These are phyloP conservation scores for Xestia ashworthii DNA, from an alignment of 2,888 invertebrate genomes.

Conservation along the genomic window DNA sequence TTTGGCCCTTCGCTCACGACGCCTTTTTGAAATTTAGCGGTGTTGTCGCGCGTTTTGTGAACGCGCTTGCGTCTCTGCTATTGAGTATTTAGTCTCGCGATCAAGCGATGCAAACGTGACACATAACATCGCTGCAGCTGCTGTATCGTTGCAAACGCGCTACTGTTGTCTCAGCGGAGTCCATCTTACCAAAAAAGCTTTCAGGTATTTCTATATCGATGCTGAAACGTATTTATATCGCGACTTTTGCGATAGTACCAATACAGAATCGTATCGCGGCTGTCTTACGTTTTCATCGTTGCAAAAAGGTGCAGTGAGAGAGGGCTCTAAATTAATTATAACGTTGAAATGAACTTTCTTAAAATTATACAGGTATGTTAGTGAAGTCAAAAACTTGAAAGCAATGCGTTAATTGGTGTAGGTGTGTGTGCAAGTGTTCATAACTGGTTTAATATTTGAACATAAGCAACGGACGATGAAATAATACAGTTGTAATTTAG, in stretches of 20 bases:
- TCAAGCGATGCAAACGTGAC: neutral
- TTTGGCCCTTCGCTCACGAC: slow-evolving; percentile 8
- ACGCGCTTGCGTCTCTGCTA: neutral
- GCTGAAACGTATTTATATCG: neutral
- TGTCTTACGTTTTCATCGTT: neutral
- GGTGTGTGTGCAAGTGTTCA: slow-evolving; percentile 7
- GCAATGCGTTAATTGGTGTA: slow-evolving; percentile 16
- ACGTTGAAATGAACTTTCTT: slow-evolving; percentile 40
- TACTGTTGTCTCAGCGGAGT: neutral
- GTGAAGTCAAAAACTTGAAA: slow-evolving; percentile 8
- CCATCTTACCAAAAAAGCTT: too few relatives aligned
- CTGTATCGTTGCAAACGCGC: neutral
- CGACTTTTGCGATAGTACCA: neutral
- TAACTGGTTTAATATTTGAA: slow-evolving; percentile 14
- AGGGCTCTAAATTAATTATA: slow-evolving; percentile 52
- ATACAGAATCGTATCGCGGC: neutral
- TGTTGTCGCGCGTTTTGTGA: neutral
- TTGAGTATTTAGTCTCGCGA: neutral
- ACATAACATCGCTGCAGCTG: neutral
- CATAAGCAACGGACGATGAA: slow-evolving; percentile 11
- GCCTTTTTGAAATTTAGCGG: neutral
- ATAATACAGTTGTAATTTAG: slow-evolving; percentile 1
- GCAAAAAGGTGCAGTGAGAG: neutral
- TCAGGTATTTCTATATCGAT: neutral
- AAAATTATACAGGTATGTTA: slow-evolving; percentile 10